Evolutionary conservation across 2,888 invertebrate genomes (phyloP).

Genomic region (Phengaris alcon): DNA sequence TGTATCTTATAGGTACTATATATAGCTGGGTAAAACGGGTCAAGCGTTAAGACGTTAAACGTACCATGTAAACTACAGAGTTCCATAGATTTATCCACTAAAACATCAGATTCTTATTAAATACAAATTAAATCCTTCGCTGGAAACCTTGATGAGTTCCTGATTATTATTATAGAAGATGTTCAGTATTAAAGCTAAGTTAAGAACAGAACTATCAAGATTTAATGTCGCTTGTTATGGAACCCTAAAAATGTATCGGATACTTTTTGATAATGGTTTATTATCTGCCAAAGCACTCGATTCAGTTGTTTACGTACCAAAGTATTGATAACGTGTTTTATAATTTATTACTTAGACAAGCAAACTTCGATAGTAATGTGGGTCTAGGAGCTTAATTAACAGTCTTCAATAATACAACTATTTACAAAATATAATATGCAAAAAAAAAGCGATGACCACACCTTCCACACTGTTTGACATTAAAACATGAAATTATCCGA

Average conservation of each 20-base stretch:
- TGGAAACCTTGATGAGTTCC: no score
- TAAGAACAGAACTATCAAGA: no score
- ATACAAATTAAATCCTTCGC: no score
- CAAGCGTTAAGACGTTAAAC: background rate
- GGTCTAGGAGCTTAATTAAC: background rate
- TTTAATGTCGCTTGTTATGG: background rate
- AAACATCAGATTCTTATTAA: no score
- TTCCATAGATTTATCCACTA: background rate
- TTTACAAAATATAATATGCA: constrained; percentile 2
- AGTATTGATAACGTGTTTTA: constrained; percentile 25
- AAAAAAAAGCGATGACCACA: background rate
- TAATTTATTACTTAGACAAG: constrained; percentile 27
- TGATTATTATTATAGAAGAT: no score
- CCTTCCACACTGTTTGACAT: background rate
- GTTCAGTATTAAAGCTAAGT: no score
- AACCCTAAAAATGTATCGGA: constrained; percentile 31
- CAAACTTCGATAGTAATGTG: background rate
- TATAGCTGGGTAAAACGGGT: background rate
- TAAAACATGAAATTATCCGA: constrained; percentile 14
- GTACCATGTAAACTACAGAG: background rate
- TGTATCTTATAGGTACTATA: background rate
- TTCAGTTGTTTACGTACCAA: constrained; percentile 36
- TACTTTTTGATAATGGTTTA: constrained; percentile 37
- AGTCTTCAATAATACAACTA: background rate
- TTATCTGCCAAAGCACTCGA: constrained; percentile 68